Percentiles rank a stretch among this genome's conserved stretches.
Conservation (phyloP, 2,888 invertebrate genomes). For the Lydus trimaculatus region DNA sequence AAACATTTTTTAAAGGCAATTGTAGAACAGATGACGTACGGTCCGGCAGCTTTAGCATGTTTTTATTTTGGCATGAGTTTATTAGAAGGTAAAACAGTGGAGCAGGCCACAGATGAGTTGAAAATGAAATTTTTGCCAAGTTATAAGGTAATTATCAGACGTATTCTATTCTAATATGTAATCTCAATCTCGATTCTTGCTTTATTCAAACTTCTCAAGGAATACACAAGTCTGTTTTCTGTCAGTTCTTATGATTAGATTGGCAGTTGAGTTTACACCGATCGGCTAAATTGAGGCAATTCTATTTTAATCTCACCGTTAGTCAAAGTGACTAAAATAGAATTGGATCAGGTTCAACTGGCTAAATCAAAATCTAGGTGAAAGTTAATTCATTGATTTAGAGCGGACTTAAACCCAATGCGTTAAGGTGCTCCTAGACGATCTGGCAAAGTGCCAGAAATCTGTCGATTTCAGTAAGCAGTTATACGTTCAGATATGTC, state of each 20-base stretch:
- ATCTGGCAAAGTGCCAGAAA: no score
- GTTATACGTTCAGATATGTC: no score
- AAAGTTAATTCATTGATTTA: not conserved
- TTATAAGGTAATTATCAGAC: slow-evolving; percentile 60
- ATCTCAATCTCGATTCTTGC: no score
- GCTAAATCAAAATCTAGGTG: not conserved
- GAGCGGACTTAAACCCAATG: no score
- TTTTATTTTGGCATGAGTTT: slow-evolving; percentile 69
- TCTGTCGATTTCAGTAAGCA: no score
- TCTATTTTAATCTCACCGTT: not conserved
- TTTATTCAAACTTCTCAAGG: no score
- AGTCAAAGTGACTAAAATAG: no score
- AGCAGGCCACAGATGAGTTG: slow-evolving; percentile 63
- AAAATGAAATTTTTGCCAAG: slow-evolving; percentile 66
- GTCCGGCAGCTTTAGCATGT: slow-evolving; percentile 66
- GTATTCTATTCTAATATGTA: not conserved
- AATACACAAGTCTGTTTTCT: no score
- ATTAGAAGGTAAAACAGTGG: slow-evolving; percentile 63
- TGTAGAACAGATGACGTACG: slow-evolving; percentile 68
- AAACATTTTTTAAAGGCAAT: slow-evolving; percentile 56
- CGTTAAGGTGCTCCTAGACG: no score
- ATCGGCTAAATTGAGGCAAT: not conserved
- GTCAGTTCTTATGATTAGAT: no score
- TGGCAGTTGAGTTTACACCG: no score
- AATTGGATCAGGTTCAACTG: not conserved